Conservation (phyloP, 2,113 vertebrate species). For the Tamias sibiricus region DNA sequence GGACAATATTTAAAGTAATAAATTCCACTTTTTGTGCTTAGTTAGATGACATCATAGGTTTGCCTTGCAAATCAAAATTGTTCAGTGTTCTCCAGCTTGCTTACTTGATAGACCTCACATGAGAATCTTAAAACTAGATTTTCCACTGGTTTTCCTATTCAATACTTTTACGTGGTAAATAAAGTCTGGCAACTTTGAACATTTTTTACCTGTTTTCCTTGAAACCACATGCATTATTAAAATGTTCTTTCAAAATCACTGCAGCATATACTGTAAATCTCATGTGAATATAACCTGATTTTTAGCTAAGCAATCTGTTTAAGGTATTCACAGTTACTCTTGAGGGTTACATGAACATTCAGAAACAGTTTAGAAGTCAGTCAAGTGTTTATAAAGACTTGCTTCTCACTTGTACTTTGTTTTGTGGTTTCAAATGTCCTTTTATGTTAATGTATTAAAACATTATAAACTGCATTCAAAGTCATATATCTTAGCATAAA, state of each 20-base stretch:
- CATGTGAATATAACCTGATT: background rate
- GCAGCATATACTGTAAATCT: background rate
- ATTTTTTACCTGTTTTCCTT: conserved; percentile 49
- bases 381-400: background rate
- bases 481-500: background rate
- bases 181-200: background rate
- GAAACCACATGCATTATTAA: background rate
- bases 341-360: background rate
- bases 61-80: background rate
- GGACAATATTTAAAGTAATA: background rate
- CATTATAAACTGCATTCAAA: background rate
- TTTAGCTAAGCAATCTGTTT: conserved; percentile 3
- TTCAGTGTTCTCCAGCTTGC: background rate
- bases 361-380: conserved; percentile 11
- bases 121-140: background rate
- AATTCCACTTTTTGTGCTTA: background rate
- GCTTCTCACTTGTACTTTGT: background rate
- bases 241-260: conserved; percentile 1
- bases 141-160: conserved; percentile 13
- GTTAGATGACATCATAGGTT: background rate
- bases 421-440: background rate
- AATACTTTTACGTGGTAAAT: conserved; percentile 38
- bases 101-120: background rate
- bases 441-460: background rate
- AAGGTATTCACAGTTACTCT: background rate